Evolutionary conservation across 2,113 vertebrate species (phyloP), one percentile per base, ranked within the genome.

Genomic region (Muntiacus reevesi): DNA sequence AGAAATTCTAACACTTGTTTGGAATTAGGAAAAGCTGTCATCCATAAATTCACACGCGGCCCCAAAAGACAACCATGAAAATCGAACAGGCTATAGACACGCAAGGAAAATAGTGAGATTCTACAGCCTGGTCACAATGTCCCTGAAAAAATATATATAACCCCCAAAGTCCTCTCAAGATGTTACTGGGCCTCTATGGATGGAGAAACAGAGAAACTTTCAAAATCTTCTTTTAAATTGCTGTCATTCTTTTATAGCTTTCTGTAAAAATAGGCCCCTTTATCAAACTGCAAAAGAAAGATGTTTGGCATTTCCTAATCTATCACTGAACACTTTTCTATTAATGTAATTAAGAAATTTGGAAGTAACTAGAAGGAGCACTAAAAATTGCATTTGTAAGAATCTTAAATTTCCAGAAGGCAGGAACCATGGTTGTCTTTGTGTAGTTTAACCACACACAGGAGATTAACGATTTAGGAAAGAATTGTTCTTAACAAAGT

Each of bases 1-100:
- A 97, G 81, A 96, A 85, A 96, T 81, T 91, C 47, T 91, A 96
- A 96, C 59, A 88, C n/a, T 96, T 96, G 76, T 94, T 91, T 95
- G 82, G 55, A 94, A 95, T 94, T 93, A 94, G 78, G 17, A 85
- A 74, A 97, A 91, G 84, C 89, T 94, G 76, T 92, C 43, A 96
- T 86, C 82, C 16, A 82, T 86, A 92, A 43, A 90, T 62, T 97
- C 33, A 91, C 71, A 95, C 15, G 45, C 47, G 91, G 62, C 23
- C 27, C 19, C 86, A 36, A 94, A 95, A 96, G 83, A 97, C 54
- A 87, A 92, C 47, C 89, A 95, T 85, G 67, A 93, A 98, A 98
- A 93, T 1, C n/a, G 50, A 94, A 94, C 21, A 87, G 59, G 85
- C 25, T 94, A 79, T 50, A 87, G 87, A 87, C 64, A 95, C 36